phyloP scores from a whole-genome alignment of 1,140 invertebrate species.

The Zaprionus capensis region DNA sequence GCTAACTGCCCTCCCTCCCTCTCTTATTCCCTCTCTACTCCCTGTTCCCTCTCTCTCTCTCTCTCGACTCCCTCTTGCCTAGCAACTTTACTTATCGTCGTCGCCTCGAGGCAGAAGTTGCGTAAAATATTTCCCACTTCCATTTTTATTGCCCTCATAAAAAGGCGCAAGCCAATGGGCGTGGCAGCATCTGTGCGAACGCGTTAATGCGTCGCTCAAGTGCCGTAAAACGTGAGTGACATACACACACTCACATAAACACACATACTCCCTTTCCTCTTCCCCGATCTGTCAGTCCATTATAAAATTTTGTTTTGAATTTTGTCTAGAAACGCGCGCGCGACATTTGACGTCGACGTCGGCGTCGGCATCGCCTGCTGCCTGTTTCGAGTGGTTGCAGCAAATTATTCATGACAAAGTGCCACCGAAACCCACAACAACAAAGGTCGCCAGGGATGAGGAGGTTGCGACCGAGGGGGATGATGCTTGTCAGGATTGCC shows the following conservation, averaged over 20 bases:
- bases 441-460: slow-evolving; percentile 4
- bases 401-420: slow-evolving; percentile 79
- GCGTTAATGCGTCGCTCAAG: slow-evolving; percentile 82
- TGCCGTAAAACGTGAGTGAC: slow-evolving; percentile 77
- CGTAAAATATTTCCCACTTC: slow-evolving; percentile 74
- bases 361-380: slow-evolving; percentile 1
- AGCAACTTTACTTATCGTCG: slow-evolving; percentile 1
- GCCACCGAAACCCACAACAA: slow-evolving; percentile 36
- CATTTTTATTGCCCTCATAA: slow-evolving; percentile 78
- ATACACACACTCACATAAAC: slow-evolving; percentile 43
- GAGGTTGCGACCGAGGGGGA: slow-evolving; percentile 2
- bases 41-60: too few species aligned
- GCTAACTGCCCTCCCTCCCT: too few species aligned
- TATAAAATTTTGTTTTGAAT: slow-evolving; percentile 77
- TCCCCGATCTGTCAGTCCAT: slow-evolving; percentile 56
- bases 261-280: slow-evolving; percentile 6
- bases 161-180: slow-evolving; percentile 60
- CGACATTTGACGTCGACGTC: slow-evolving; percentile 55
- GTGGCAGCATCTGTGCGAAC: slow-evolving; percentile 75
- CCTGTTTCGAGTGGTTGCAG: slow-evolving; percentile 71
- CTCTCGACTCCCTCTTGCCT: background rate
- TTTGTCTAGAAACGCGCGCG: slow-evolving; percentile 68
- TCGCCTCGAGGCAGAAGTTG: slow-evolving; percentile 49
- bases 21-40: background rate
- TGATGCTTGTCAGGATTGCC: slow-evolving; percentile 28